Evolutionary conservation across 2,113 vertebrate genomes (phyloP), one percentile per base, ranked within the genome.

Genomic region (Peromyscus leucopus): DNA sequence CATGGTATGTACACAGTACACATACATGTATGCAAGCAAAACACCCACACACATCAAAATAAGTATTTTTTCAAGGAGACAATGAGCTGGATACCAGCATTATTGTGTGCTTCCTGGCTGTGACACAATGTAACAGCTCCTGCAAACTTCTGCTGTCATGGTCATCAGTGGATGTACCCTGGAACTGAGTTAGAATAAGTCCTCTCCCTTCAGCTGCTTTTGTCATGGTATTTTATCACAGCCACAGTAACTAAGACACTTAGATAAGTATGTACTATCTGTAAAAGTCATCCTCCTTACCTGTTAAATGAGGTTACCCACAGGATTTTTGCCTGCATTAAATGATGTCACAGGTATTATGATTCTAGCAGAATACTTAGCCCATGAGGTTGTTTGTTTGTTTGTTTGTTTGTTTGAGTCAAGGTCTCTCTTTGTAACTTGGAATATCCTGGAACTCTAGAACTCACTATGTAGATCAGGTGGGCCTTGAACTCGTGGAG

Each of bases 311-410:
- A 22, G 13, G 8, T 42, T 67, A 90, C 46, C 95, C 36, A 9
- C 57, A 61, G 39, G 12, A 55, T 63, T 93, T 26, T 63, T 74
- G 63, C 90, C 59, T 92, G 6, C 71, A 67, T 89, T 92, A 95
- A 83, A 39, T 55, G 71, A 76, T 26, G 82, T 85, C 67, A 88
- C 39, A 76, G 46, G 6, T 75, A 5, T 89, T 74, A 65, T 72
- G 75, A 88, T 72, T 90, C 74, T 94, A 86, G 9, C 12, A 79
- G 5, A 57, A 39, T 74, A 71, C 8, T 1, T 36, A 12, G 17
- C 51, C 48, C 8, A 31, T 61, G 22, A 59, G 6, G n/a, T 7
- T 59, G 36, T 39, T 83, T 82, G 51, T 22, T 80, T 36, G 15
- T n/a, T n/a, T n/a, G 15, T 83, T 31, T 16, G 0, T 61, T 24